Evolutionary conservation across 2,888 invertebrate genomes (phyloP).

Genomic region (Chrysolina haemoptera): DNA sequence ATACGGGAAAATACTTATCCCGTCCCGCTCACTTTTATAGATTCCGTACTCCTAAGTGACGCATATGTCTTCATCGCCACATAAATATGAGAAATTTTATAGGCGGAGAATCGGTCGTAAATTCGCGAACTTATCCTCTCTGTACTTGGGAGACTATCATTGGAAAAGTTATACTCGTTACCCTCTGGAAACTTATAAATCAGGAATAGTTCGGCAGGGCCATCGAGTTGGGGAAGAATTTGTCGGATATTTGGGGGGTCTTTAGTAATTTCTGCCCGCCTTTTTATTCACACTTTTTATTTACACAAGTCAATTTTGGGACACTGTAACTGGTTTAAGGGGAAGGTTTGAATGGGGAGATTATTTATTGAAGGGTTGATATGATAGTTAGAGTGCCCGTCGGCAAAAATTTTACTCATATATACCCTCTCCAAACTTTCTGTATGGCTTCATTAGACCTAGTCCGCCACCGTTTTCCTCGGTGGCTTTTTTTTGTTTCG

Average conservation of each 20-base stretch:
- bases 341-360: too few species aligned
- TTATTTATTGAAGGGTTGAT: too few species aligned
- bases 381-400: too few species aligned
- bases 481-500: too few species aligned
- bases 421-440: too few species aligned
- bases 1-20: conserved; percentile 38
- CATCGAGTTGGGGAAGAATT: conserved; percentile 35
- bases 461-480: too few species aligned
- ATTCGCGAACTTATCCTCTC: conserved; percentile 43
- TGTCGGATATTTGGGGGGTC: conserved; percentile 22
- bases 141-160: conserved; percentile 48
- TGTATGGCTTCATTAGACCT: too few species aligned
- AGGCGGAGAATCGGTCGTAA: conserved; percentile 27
- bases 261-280: conserved; percentile 24
- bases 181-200: conserved; percentile 51
- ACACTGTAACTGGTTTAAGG: too few species aligned
- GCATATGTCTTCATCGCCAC: conserved; percentile 46
- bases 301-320: not conserved
- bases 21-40: conserved; percentile 38
- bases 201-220: conserved; percentile 46
- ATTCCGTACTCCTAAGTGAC: conserved; percentile 32
- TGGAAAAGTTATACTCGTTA: conserved; percentile 51
- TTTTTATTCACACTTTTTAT: not conserved
- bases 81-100: conserved; percentile 40
- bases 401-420: too few species aligned